Percentiles rank a stretch among this genome's conserved stretches.
Conservation (phyloP, 2,113 vertebrate species). For the Ictidomys tridecemlineatus region DNA sequence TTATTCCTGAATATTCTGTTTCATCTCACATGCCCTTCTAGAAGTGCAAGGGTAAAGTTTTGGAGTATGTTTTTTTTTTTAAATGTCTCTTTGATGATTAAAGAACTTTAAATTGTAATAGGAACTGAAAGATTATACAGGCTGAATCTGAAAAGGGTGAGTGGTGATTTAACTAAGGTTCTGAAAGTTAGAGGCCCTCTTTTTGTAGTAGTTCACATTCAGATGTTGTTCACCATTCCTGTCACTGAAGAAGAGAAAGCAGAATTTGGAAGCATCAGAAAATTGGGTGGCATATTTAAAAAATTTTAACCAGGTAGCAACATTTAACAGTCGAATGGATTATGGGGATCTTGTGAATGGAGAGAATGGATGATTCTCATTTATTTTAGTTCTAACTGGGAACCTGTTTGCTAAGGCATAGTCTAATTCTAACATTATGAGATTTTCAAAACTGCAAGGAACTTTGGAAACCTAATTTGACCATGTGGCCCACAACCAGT, state of each 20-base stretch:
- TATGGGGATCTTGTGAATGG: not conserved
- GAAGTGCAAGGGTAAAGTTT: not conserved
- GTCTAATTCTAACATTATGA: not conserved
- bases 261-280: not conserved
- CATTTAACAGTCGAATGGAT: not conserved
- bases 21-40: not conserved
- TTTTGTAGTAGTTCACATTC: not conserved
- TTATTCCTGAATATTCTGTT: not conserved
- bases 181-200: not conserved
- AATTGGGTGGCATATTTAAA: not conserved
- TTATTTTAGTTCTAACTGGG: slow-evolving; percentile 38
- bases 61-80: not conserved
- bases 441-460: slow-evolving; percentile 20
- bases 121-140: slow-evolving; percentile 19
- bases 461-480: not conserved
- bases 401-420: not conserved
- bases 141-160: not conserved
- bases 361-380: not conserved
- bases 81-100: not conserved
- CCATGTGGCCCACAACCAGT: not conserved
- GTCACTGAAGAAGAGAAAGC: not conserved
- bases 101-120: slow-evolving; percentile 20
- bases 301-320: not conserved
- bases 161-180: not conserved
- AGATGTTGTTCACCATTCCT: not conserved